These are phyloP conservation scores for Coleophora flavipennella DNA, from an alignment of 2,888 invertebrate genomes.

Conservation along the genomic window DNA sequence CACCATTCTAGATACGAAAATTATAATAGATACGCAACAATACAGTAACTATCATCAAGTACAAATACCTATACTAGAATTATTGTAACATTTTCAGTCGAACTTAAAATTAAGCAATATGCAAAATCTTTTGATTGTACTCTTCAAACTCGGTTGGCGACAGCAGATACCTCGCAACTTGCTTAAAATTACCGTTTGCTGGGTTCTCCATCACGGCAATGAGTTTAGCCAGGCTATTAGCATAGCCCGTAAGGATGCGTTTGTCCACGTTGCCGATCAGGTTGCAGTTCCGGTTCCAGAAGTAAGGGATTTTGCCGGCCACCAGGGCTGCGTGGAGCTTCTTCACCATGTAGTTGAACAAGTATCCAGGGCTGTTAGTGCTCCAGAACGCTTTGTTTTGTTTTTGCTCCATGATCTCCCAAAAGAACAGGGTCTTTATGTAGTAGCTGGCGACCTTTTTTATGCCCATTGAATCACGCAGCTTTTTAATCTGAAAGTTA, in stretches of 20 bases:
- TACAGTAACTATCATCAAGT: too few species aligned
- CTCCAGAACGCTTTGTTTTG: constrained; percentile 30
- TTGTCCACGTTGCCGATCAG: constrained; percentile 36
- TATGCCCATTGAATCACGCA: constrained; percentile 58
- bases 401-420: constrained; percentile 35
- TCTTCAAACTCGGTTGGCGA: constrained; percentile 28
- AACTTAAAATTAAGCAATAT: too few species aligned
- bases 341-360: constrained; percentile 53
- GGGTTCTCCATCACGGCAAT: constrained; percentile 28
- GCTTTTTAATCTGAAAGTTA: constrained; percentile 53
- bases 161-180: constrained; percentile 39
- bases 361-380: constrained; percentile 24
- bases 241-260: constrained; percentile 25
- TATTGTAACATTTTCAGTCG: too few species aligned
- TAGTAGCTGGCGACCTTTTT: constrained; percentile 68
- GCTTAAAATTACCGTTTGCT: constrained; percentile 21
- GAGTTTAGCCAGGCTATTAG: constrained; percentile 28
- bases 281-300: constrained; percentile 62
- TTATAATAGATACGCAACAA: too few species aligned
- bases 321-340: constrained; percentile 40
- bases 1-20: too few species aligned
- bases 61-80: too few species aligned
- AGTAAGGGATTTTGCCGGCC: constrained; percentile 42
- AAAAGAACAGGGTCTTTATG: constrained; percentile 68
- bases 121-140: constrained; percentile 29